Conservation (phyloP, 92 coral and sea anemone genomes). For the Umimayanthus chanpuru region DNA sequence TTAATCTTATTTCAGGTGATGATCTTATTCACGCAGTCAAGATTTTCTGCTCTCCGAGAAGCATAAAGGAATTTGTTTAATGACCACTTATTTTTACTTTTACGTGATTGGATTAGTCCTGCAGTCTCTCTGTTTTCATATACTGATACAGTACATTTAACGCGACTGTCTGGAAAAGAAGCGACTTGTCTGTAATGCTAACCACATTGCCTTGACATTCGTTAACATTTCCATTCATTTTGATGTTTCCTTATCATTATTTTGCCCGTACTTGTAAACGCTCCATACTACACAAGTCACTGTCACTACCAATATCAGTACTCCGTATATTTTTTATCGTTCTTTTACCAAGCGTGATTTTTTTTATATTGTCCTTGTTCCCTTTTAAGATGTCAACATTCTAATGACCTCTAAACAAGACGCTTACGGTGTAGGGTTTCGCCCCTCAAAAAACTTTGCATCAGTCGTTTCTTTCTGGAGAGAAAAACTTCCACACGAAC, state of each 20-base stretch:
- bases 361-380: constrained; percentile 28
- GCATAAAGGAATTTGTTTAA: constrained; percentile 23
- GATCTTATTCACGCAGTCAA: constrained; percentile 3
- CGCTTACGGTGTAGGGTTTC: constrained; percentile 35
- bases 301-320: background rate
- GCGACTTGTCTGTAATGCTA: constrained; percentile 40
- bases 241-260: background rate
- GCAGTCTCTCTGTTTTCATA: constrained; percentile 9
- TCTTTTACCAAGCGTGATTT: constrained; percentile 45
- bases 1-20: background rate
- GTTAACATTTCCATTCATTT: background rate
- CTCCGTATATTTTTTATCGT: constrained; percentile 20
- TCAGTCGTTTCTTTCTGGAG: background rate
- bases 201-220: constrained; percentile 31
- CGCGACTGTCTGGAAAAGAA: constrained; percentile 48
- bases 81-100: constrained; percentile 29
- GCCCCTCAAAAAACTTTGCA: constrained; percentile 10
- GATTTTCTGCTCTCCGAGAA: constrained; percentile 5
- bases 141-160: constrained; percentile 10
- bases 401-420: constrained; percentile 37
- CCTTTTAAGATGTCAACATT: constrained; percentile 40
- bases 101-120: constrained; percentile 36
- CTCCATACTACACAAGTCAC: background rate
- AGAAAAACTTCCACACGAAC: background rate
- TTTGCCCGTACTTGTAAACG: background rate